Evolutionary conservation across 2,888 invertebrate species (phyloP), one percentile per base, ranked within the genome.

Genomic region (Nesidiocoris tenuis): DNA sequence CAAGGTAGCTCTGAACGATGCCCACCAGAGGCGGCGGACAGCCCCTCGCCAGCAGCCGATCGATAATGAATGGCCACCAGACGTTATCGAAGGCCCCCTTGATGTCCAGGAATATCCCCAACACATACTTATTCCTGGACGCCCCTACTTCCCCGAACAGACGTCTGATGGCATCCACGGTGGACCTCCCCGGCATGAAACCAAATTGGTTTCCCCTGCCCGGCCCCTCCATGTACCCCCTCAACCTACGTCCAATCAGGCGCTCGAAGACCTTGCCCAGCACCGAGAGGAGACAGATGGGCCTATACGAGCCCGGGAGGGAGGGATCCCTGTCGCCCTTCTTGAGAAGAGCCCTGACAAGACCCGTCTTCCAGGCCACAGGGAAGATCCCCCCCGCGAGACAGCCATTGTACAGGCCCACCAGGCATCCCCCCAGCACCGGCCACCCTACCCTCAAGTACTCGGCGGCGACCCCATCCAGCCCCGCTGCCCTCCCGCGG

Each of bases 251-350:
- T 18, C 9, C 70, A 2, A 70, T n/a, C 21, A 70, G 55, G 12
- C 23, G 16, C 21, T 70, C 70, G 19, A 70, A 55, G 2, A 70
- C 39, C 70, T 70, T 70, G 9, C 70, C 70, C 22, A 55, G n/a
- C 9, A 63, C 39, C 18, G 70, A 19, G 7, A 63, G 59, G 9
- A 70, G 59, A 23, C 61, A 70, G 9, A 64, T 65, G 57, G 70
- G 57, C 5, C 57, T 17, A 23, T 22, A 65, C 9, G 12, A 16
- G 23, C 23, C 16, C 19, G 23, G 65, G 9, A 23, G 9, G 7
- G 5, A 25, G 2, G 25, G 25, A 54, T 24, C 18, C n/a, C 25
- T 3, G 19, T 25, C 54, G 19, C 70, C 70, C 21, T 9, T 17
- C 57, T 70, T 70, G 3, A 57, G 57, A 17, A 70, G 22, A 17